Percentiles rank a stretch among this genome's conserved stretches.
phyloP scores from a whole-genome alignment of 2,113 vertebrate species.

The Albula goreensis region DNA sequence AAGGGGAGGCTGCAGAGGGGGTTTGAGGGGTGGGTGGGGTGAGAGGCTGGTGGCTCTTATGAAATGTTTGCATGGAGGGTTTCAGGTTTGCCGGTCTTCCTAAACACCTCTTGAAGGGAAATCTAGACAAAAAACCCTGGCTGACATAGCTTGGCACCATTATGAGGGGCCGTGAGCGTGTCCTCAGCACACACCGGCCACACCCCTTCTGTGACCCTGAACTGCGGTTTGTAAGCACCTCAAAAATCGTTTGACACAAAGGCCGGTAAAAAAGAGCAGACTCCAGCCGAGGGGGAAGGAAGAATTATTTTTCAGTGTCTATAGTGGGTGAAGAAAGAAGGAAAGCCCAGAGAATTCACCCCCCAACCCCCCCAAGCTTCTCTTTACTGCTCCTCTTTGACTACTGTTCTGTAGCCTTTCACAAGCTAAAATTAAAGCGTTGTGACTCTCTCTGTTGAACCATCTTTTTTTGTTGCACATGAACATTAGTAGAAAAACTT shows the following conservation, averaged over 20 bases:
- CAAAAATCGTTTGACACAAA: constrained; percentile 25
- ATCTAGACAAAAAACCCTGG: background rate
- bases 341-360: constrained; percentile 19
- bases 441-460: background rate
- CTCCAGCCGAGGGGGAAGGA: constrained; percentile 11
- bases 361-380: background rate
- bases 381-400: background rate
- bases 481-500: background rate
- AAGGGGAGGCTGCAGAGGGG: background rate
- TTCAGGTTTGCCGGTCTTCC: background rate
- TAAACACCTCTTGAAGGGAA: background rate
- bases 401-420: constrained; percentile 10
- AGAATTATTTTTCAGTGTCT: constrained; percentile 13
- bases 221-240: background rate
- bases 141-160: background rate
- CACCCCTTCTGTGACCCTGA: constrained; percentile 27
- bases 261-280: background rate
- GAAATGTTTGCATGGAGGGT: background rate
- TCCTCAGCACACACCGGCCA: background rate
- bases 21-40: no score
- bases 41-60: background rate
- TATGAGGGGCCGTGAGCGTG: background rate
- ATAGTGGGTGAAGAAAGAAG: constrained; percentile 9
- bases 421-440: background rate
- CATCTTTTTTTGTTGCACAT: constrained; percentile 30